phyloP scores from a whole-genome alignment of 2,888 invertebrate species.

The Caenorhabditis japonica region DNA sequence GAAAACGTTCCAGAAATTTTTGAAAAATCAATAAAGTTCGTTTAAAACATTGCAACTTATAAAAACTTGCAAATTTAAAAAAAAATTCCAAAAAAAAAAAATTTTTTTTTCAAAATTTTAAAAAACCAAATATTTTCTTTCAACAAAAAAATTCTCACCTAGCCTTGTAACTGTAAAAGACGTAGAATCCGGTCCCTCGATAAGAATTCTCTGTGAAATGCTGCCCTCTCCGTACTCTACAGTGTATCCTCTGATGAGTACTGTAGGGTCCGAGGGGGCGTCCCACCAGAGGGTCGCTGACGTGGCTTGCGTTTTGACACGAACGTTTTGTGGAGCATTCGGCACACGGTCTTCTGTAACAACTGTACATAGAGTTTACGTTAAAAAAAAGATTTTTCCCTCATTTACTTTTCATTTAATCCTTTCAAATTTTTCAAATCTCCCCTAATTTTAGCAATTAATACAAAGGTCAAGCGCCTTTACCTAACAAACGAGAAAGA shows the following conservation, averaged over 20 bases:
- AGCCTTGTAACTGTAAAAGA: constrained; percentile 70
- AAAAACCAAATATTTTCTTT: neutral
- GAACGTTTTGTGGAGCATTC: constrained; percentile 73
- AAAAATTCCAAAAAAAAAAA: neutral
- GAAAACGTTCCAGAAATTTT: too few species aligned
- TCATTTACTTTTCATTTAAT: too few species aligned
- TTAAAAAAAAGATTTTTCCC: too few species aligned
- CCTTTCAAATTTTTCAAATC: too few species aligned
- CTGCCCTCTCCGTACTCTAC: constrained; percentile 74
- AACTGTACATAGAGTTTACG: too few species aligned
- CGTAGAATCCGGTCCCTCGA: constrained; percentile 72
- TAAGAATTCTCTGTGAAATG: constrained; percentile 69
- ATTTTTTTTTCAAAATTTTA: neutral
- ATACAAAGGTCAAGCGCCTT: too few species aligned
- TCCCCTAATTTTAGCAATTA: too few species aligned
- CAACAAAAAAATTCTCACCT: constrained; percentile 51
- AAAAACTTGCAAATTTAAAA: too few species aligned
- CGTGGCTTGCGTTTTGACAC: constrained; percentile 63
- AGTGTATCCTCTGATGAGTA: constrained; percentile 75
- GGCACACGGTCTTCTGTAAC: constrained; percentile 72
- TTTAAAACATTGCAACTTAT: too few species aligned
- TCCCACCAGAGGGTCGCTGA: constrained; percentile 76
- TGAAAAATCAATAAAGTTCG: too few species aligned
- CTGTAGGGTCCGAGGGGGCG: constrained; percentile 65
- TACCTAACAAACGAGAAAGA: too few species aligned